Conservation (phyloP, 2,888 invertebrate genomes). For the Octodonta nipae region DNA sequence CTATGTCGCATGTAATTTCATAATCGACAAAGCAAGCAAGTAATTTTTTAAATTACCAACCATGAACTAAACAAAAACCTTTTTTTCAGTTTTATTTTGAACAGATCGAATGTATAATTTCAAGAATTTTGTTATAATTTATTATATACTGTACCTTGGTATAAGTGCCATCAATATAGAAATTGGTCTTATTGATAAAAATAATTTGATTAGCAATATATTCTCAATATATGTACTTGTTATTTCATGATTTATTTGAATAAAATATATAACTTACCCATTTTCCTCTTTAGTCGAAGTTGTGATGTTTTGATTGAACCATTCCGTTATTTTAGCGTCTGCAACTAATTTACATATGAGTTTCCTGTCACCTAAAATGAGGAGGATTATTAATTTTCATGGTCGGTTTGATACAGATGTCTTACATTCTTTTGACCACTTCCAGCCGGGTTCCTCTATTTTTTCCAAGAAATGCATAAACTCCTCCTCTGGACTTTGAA, state of each 20-base stretch:
- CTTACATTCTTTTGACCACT: slow-evolving; percentile 44
- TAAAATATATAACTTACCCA: slow-evolving; percentile 15
- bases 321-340: slow-evolving; percentile 76
- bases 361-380: slow-evolving; percentile 62
- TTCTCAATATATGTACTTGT: neutral
- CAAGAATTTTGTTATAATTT: neutral
- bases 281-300: slow-evolving; percentile 54
- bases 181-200: slow-evolving; percentile 53
- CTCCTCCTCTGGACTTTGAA: slow-evolving; percentile 61
- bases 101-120: neutral
- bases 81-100: no score
- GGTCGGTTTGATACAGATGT: slow-evolving; percentile 4
- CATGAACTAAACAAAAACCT: no score
- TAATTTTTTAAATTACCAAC: no score
- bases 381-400: neutral
- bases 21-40: no score
- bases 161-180: slow-evolving; percentile 85
- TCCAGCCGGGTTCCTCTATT: slow-evolving; percentile 71
- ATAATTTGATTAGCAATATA: slow-evolving; percentile 15
- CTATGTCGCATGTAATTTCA: no score
- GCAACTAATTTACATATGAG: slow-evolving; percentile 73
- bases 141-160: slow-evolving; percentile 68
- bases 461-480: slow-evolving; percentile 65
- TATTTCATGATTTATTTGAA: neutral
- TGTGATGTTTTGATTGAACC: slow-evolving; percentile 69